phyloP scores from a whole-genome alignment of 2,888 invertebrate species.

The Thyatira batis region DNA sequence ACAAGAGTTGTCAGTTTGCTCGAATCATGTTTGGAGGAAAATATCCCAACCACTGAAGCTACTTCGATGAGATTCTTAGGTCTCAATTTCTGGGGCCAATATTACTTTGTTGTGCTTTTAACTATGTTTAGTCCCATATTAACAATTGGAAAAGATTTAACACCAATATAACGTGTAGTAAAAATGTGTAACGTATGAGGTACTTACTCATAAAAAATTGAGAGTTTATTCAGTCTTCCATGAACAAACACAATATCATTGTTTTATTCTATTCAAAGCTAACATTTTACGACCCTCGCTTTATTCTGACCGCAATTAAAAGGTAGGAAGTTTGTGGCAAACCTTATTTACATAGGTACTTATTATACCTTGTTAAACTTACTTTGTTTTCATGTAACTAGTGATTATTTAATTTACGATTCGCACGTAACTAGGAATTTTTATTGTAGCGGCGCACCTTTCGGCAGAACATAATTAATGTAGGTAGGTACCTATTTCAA shows the following conservation, averaged over 20 bases:
- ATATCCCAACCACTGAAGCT: too few species aligned
- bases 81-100: too few species aligned
- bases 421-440: slow-evolving; percentile 17
- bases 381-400: slow-evolving; percentile 6
- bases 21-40: not conserved
- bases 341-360: slow-evolving; percentile 15
- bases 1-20: not conserved
- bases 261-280: not conserved
- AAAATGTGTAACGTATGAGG: too few species aligned
- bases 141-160: too few species aligned
- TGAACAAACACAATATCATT: slow-evolving; percentile 7
- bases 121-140: too few species aligned
- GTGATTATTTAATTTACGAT: slow-evolving; percentile 27
- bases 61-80: too few species aligned
- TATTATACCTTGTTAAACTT: slow-evolving; percentile 4
- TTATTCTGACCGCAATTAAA: not conserved
- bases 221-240: slow-evolving; percentile 18
- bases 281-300: slow-evolving; percentile 1
- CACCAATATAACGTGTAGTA: too few species aligned
- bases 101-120: too few species aligned
- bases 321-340: slow-evolving; percentile 5
- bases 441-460: slow-evolving; percentile 15
- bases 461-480: too few species aligned
- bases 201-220: slow-evolving; percentile 8
- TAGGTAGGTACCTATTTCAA: too few species aligned